phyloP scores from a whole-genome alignment of 2,113 vertebrate genomes.

The Acanthochromis polyacanthus region DNA sequence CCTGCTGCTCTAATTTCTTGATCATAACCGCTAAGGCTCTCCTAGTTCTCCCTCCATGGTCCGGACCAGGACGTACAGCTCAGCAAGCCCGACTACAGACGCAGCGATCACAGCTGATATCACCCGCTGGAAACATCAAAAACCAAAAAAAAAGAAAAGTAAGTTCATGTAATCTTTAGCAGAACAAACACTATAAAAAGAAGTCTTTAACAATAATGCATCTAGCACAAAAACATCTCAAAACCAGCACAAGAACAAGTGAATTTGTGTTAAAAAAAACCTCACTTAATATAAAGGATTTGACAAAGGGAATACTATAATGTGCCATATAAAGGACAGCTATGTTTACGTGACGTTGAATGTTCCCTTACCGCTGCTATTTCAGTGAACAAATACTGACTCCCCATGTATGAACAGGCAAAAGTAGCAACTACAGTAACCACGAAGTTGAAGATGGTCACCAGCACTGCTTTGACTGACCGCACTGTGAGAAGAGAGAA shows the following conservation, averaged over 20 bases:
- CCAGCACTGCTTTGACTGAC: conserved; percentile 88
- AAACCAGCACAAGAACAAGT: too few species aligned
- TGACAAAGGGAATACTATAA: too few species aligned
- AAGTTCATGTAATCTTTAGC: background rate
- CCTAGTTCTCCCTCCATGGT: conserved; percentile 95
- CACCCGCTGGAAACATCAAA: conserved; percentile 81
- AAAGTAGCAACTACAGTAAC: conserved; percentile 93
- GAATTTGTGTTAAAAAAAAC: too few species aligned
- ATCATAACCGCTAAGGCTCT: conserved; percentile 80
- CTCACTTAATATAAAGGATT: too few species aligned
- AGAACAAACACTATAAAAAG: too few species aligned
- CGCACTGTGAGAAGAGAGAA: conserved; percentile 83
- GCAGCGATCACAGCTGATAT: conserved; percentile 92
- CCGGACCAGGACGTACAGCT: conserved; percentile 95
- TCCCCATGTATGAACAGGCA: conserved; percentile 94
- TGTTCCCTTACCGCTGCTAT: conserved; percentile 86
- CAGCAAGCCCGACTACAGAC: conserved; percentile 95
- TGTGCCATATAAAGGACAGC: too few species aligned
- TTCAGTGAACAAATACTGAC: conserved; percentile 94
- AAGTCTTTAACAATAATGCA: too few species aligned
- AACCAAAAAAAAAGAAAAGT: background rate
- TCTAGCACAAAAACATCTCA: too few species aligned
- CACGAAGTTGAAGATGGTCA: conserved; percentile 96
- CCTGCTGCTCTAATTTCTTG: conserved; percentile 2
- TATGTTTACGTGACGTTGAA: too few species aligned